Percentiles rank a stretch among this genome's conserved stretches.
Conservation (phyloP, 2,888 invertebrate species). For the Latheticus oryzae region DNA sequence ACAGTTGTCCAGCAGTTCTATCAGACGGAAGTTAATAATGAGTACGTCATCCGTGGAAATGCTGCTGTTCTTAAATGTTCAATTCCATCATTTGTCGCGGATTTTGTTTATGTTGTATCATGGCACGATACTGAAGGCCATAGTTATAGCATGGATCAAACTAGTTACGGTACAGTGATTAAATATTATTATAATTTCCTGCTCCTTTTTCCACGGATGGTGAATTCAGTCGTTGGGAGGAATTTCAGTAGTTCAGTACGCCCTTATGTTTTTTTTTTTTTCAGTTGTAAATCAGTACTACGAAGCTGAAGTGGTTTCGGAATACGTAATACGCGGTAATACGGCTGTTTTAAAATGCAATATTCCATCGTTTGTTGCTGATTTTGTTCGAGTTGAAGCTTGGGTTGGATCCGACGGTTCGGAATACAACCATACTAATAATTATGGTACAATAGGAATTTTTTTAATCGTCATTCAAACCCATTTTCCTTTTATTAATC, state of each 20-base stretch:
- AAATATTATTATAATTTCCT: constrained; percentile 5
- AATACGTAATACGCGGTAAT: constrained; percentile 90
- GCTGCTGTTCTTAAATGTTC: constrained; percentile 89
- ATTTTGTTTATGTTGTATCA: constrained; percentile 88
- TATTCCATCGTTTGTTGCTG: constrained; percentile 90
- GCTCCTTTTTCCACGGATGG: constrained; percentile 49
- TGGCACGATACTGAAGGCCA: constrained; percentile 87
- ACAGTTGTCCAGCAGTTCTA: constrained; percentile 91
- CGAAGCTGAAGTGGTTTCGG: constrained; percentile 86
- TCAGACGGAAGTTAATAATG: constrained; percentile 91
- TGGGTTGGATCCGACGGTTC: constrained; percentile 78
- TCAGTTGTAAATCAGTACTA: constrained; percentile 91
- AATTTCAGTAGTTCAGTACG: constrained; percentile 33
- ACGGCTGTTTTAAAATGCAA: constrained; percentile 89
- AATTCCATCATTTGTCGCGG: constrained; percentile 90
- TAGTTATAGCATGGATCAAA: constrained; percentile 72
- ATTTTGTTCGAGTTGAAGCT: constrained; percentile 90
- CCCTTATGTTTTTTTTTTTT: constrained; percentile 53
- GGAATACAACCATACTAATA: constrained; percentile 76
- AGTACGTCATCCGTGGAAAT: constrained; percentile 91
- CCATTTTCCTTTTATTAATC: constrained; percentile 19
- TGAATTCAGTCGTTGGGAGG: no score
- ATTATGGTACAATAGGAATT: constrained; percentile 81
- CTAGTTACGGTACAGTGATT: constrained; percentile 70
- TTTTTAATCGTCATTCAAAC: constrained; percentile 17